Evolutionary conservation across 2,113 vertebrate species (phyloP).

Genomic region (Salvelinus alpinus): DNA sequence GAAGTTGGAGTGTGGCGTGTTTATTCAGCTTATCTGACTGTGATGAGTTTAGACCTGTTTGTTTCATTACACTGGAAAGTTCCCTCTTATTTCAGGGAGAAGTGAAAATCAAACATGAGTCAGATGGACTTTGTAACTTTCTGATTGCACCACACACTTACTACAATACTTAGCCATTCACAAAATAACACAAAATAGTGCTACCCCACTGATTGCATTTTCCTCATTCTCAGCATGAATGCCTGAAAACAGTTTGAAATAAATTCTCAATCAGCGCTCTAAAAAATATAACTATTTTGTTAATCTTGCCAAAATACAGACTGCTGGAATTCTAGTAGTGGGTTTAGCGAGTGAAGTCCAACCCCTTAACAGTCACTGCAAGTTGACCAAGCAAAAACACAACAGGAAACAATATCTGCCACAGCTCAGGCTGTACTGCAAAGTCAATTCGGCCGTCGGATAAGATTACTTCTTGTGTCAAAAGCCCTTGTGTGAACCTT

Average conservation of each 20-base stretch:
- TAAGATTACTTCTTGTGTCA: slow-evolving; percentile 9
- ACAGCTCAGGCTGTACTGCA: slow-evolving; percentile 19
- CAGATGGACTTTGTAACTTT: background rate
- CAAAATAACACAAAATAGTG: background rate
- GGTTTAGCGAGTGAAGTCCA: background rate
- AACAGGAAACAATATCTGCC: slow-evolving; percentile 21
- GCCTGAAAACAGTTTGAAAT: background rate
- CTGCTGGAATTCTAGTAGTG: slow-evolving; percentile 24
- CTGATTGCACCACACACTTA: background rate
- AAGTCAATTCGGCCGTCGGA: background rate
- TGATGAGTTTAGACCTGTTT: slow-evolving; percentile 30
- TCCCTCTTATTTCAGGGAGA: background rate
- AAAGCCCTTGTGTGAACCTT: slow-evolving; percentile 21
- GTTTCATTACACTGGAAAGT: slow-evolving; percentile 28
- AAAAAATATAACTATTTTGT: background rate
- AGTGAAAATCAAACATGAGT: background rate
- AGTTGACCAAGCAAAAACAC: slow-evolving; percentile 8
- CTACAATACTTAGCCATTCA: background rate
- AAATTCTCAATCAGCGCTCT: background rate
- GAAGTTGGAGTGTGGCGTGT: slow-evolving; percentile 21
- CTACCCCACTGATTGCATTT: background rate
- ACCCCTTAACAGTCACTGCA: slow-evolving; percentile 4
- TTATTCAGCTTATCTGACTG: slow-evolving; percentile 50
- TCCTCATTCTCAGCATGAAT: background rate
- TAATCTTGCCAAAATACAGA: background rate